These are phyloP conservation scores for Myiozetetes cayanensis DNA, from an alignment of 2,113 vertebrate genomes.

Conservation along the genomic window DNA sequence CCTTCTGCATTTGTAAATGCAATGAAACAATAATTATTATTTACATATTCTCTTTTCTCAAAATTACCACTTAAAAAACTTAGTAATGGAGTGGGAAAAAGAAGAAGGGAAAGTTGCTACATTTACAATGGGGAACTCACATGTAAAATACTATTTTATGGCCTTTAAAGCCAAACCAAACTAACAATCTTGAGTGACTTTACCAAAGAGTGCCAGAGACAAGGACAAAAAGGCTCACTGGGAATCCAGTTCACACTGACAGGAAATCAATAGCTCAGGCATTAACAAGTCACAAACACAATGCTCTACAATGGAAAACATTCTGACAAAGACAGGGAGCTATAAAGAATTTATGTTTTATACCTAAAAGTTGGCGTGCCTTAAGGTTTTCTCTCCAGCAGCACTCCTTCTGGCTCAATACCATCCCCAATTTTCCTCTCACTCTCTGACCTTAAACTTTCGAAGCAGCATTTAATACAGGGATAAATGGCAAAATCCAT, in stretches of 20 bases:
- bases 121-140: neutral
- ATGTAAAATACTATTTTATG: neutral
- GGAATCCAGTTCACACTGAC: neutral
- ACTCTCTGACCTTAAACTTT: neutral
- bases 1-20: neutral
- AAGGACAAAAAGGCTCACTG: neutral
- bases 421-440: neutral
- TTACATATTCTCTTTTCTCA: neutral
- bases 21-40: neutral
- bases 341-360: neutral
- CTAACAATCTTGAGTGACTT: neutral
- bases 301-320: neutral
- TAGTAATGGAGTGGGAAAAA: neutral
- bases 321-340: neutral
- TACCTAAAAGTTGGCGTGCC: neutral
- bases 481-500: neutral
- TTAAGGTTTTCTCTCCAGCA: neutral
- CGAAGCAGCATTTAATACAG: neutral
- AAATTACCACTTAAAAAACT: neutral
- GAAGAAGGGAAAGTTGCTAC: neutral
- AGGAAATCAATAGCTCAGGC: conserved; percentile 1
- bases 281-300: neutral
- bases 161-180: neutral
- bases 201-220: neutral
- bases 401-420: neutral